A percentile compares a stretch with the other conserved stretches of the same genome.
These are phyloP conservation scores for Lutjanus erythropterus DNA, from an alignment of 2,113 vertebrate species.

Conservation along the genomic window DNA sequence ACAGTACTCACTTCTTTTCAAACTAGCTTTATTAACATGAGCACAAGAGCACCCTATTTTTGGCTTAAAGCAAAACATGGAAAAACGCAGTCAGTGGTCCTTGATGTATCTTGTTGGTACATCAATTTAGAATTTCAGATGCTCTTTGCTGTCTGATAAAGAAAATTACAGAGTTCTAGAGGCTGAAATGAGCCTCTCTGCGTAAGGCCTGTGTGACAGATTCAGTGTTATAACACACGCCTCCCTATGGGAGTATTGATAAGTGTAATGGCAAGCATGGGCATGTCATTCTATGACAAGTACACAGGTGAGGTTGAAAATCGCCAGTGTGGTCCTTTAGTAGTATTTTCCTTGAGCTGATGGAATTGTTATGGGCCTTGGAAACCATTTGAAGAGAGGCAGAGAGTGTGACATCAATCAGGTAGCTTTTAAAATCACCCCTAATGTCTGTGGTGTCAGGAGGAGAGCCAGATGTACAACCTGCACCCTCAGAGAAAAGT, in stretches of 20 bases:
- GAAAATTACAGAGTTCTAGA: slow-evolving; percentile 1
- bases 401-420: slow-evolving; percentile 61
- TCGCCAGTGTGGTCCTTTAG: slow-evolving; percentile 22
- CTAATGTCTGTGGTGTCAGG: slow-evolving; percentile 57
- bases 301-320: slow-evolving; percentile 58
- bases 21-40: slow-evolving; percentile 9
- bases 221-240: slow-evolving; percentile 27
- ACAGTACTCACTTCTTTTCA: background rate
- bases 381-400: slow-evolving; percentile 52
- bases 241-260: slow-evolving; percentile 43
- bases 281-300: slow-evolving; percentile 39
- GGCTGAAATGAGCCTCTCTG: slow-evolving; percentile 30
- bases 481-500: slow-evolving; percentile 5
- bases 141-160: slow-evolving; percentile 9
- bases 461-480: slow-evolving; percentile 40
- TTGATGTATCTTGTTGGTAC: slow-evolving; percentile 12
- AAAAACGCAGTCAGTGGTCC: background rate
- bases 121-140: slow-evolving; percentile 34
- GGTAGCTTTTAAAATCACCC: slow-evolving; percentile 57
- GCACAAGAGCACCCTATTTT: slow-evolving; percentile 1
- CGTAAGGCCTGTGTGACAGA: slow-evolving; percentile 40
- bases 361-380: slow-evolving; percentile 58
- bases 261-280: slow-evolving; percentile 30
- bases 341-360: slow-evolving; percentile 51
- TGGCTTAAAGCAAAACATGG: slow-evolving; percentile 9